Conservation (phyloP, 2,888 invertebrate species). For the Agrilus cyanescens region DNA sequence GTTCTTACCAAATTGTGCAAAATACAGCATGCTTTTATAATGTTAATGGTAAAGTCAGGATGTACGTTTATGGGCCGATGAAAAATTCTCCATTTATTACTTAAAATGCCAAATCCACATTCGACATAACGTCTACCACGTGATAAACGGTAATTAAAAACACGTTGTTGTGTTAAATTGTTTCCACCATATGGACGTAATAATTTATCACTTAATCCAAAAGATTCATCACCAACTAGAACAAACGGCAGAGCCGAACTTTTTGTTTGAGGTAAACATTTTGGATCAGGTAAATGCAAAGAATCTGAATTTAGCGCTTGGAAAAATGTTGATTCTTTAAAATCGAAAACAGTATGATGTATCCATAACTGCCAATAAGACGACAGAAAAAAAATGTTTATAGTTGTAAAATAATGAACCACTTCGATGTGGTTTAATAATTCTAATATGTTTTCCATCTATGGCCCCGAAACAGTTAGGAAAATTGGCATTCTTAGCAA, state of each 20-base stretch:
- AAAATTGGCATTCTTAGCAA: constrained; percentile 17
- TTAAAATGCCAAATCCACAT: too few species aligned
- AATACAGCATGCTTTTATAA: background rate
- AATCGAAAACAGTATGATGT: constrained; percentile 14
- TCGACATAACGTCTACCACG: constrained; percentile 17
- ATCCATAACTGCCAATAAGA: constrained; percentile 18
- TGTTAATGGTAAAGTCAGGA: too few species aligned
- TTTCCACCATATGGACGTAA: constrained; percentile 19
- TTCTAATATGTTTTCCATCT: constrained; percentile 18
- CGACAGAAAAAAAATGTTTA: constrained; percentile 17
- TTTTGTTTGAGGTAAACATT: constrained; percentile 16
- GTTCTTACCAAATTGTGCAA: background rate
- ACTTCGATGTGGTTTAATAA: constrained; percentile 15
- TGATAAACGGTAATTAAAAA: constrained; percentile 16
- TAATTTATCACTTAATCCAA: constrained; percentile 19
- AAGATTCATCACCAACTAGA: constrained; percentile 22
- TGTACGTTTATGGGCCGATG: background rate
- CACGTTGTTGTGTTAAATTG: constrained; percentile 16
- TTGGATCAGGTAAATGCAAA: constrained; percentile 15
- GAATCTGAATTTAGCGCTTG: constrained; percentile 13
- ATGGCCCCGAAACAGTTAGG: constrained; percentile 17
- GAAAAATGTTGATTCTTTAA: constrained; percentile 16
- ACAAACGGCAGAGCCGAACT: constrained; percentile 12
- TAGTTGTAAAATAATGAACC: constrained; percentile 17
- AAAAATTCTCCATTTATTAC: constrained; percentile 8